Base-by-base conservation (phyloP, 2,113 vertebrate species). In the Elanoides forficatus region DNA sequence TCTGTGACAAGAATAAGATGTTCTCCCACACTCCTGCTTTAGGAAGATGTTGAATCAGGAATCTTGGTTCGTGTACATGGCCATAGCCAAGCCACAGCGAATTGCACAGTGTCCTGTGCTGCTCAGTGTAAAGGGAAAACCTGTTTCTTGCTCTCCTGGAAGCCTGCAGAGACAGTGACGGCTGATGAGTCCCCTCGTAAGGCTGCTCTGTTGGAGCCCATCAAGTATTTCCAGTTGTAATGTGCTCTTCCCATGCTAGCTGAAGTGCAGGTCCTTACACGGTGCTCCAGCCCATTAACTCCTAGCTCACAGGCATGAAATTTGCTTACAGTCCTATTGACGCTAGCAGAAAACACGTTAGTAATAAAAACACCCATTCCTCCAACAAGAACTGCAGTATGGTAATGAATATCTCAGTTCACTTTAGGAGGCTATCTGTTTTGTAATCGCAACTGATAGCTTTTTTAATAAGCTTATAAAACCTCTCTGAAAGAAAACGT, bases 61-160 rank as follows among this genome's bases (percentile, higher is more conserved):
- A 36, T 53, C 1, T 13, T 14, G 45, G 9, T 53, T 82, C 18
- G 1, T 1, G 2, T 6, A 4, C 0, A 1, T 6, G 60, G 78
- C 38, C 34, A 7, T 30, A 56, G 17, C 17, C 4, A 0, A 56
- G 17, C 17, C 4, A 0, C 18, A 2, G 17, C 1, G 73, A 38
- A 3, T 0, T 14, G n/a, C 25, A 3, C 2, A 10, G 19, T 1
- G 6, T 38, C 43, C 67, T 21, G 14, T 42, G 70, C 73, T 13
- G 26, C 47, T 78, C 59, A 4, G 43, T 2, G 19, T 5, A 1
- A 29, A 56, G 71, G 53, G 27, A 72, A 73, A 8, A 9, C 18
- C 60, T 8, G 13, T 32, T 75, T 9, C 68, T 26, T 18, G 22
- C 52, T 65, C 48, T 52, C 27, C 63, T 42, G 72, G 38, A 66